Evolutionary conservation across 2,888 invertebrate species (phyloP).

Genomic region (Lasioglossum figueresi): DNA sequence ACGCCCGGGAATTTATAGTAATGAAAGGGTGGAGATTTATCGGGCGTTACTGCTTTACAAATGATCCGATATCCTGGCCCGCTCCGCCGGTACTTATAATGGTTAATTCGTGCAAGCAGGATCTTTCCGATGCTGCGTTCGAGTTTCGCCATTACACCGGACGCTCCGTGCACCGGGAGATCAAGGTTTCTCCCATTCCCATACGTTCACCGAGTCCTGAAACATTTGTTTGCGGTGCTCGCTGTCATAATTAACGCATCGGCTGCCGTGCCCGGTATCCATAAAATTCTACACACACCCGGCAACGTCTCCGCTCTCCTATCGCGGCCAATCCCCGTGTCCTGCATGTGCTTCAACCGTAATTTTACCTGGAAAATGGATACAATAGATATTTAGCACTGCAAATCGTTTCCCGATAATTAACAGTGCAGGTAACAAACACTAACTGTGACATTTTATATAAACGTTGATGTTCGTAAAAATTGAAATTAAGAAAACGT

Average conservation of each 20-base stretch:
- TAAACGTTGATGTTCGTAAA: too few species aligned
- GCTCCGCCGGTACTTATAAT: constrained; percentile 63
- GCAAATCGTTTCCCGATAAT: not conserved
- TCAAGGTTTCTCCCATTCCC: constrained; percentile 41
- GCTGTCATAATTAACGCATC: constrained; percentile 33
- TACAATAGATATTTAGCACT: not conserved
- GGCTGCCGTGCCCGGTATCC: not conserved
- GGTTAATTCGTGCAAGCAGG: constrained; percentile 70
- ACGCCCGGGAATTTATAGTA: constrained; percentile 74
- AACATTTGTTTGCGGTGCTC: constrained; percentile 11
- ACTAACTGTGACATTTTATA: too few species aligned
- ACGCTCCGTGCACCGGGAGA: constrained; percentile 22
- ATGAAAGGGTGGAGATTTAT: constrained; percentile 75
- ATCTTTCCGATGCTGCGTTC: constrained; percentile 57
- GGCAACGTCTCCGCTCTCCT: not conserved
- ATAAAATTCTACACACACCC: not conserved
- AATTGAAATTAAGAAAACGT: not conserved
- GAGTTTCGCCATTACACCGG: constrained; percentile 41
- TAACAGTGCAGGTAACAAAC: too few species aligned
- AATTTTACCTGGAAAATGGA: not conserved
- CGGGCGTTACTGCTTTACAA: constrained; percentile 70
- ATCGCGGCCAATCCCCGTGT: not conserved
- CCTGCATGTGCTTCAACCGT: not conserved
- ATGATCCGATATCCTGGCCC: constrained; percentile 69
- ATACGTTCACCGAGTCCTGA: constrained; percentile 38